Evolutionary conservation across 2,113 vertebrate genomes (phyloP), one percentile per base, ranked within the genome.

Genomic region (Larimichthys crocea): DNA sequence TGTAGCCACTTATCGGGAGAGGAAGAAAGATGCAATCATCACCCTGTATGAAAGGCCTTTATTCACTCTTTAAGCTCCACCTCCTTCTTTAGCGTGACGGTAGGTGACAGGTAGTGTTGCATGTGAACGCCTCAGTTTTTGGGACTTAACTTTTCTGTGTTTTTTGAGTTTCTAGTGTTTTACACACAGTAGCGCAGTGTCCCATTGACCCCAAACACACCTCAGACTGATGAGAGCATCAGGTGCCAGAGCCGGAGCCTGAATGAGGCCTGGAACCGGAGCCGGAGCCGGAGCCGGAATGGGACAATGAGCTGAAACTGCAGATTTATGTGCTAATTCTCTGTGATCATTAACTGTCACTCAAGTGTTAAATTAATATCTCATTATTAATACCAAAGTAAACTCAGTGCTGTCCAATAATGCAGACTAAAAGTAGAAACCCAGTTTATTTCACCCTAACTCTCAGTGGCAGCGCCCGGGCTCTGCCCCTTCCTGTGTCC

Each of bases 311-410:
- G 24, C 24, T 29, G 3, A 10, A n/a, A 8, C 52, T 53, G 52
- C 20, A 53, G 8, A 10, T n/a, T 3, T 3, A 10, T 20, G 20
- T 52, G 31, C 31, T 31, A 31, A 31, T 31, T 74, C n/a, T n/a
- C n/a, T n/a, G n/a, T n/a, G n/a, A n/a, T n/a, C 44, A 76, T 76
- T 44, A 44, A 64, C 29, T 22, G 9, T 46, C 61, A 52, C 52
- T 50, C 0, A 1, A 29, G 42, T 26, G 40, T 56, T 67, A 9
- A 56, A 63, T 20, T 11, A 63, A 44, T 1, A 49, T 50, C 7
- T 17, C 40, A 72, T 80, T 65, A 60, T 65, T 14, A 44, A 14
- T 62, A 44, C 40, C 53, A 24, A 62, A 48, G 40, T 81, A 59
- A 73, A 59, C 46, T 14, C 42, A 11, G 3, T 29, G 15, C 17